phyloP scores from a whole-genome alignment of 2,113 vertebrate genomes.

The Tonatia bakeri region DNA sequence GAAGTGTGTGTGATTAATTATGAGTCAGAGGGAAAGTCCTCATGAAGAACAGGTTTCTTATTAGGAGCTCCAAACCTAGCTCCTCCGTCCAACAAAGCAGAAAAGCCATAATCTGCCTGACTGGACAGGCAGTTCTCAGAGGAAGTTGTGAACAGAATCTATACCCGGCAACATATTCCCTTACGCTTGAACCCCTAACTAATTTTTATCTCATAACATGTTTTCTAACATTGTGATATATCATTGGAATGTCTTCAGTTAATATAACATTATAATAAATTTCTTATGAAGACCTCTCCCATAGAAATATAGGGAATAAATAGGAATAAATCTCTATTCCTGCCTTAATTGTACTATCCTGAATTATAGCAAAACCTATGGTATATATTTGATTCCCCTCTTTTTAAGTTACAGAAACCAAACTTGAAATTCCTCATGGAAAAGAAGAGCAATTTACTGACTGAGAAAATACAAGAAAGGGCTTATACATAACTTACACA shows the following conservation, averaged over 20 bases:
- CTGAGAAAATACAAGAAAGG: not conserved
- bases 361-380: not conserved
- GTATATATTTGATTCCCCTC: not conserved
- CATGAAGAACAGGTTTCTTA: not conserved
- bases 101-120: not conserved
- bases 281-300: not conserved
- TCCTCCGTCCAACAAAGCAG: not conserved
- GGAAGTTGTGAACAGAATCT: not conserved
- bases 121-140: not conserved
- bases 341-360: conserved; percentile 12
- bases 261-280: conserved; percentile 1
- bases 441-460: not conserved
- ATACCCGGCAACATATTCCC: not conserved
- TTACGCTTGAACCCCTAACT: not conserved
- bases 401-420: not conserved
- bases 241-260: not conserved
- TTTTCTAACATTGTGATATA: not conserved
- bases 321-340: not conserved
- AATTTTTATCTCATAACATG: not conserved
- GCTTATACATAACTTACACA: not conserved
- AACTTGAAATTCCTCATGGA: not conserved
- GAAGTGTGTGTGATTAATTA: conserved; percentile 22
- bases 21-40: not conserved
- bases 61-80: not conserved
- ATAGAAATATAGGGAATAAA: not conserved